Evolutionary conservation across 2,113 vertebrate species (phyloP).

Genomic region (Ploceus nigricollis): DNA sequence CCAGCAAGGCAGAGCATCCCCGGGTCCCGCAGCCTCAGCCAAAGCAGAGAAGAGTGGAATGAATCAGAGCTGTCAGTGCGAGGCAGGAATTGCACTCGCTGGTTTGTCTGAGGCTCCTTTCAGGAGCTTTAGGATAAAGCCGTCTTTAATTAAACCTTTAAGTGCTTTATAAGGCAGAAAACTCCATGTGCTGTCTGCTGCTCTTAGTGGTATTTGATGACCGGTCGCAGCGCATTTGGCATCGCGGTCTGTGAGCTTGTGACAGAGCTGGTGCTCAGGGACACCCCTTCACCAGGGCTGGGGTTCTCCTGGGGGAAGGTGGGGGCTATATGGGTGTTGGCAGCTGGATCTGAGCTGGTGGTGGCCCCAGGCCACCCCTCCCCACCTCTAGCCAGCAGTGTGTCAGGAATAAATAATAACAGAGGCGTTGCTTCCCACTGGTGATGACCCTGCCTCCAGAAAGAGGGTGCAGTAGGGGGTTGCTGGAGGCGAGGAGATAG

Average conservation of each 20-base stretch:
- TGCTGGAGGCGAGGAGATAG: background rate
- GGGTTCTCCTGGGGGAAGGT: background rate
- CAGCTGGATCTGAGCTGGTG: background rate
- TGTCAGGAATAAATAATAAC: background rate
- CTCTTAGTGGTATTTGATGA: background rate
- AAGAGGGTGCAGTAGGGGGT: background rate
- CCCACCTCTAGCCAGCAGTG: fast-evolving
- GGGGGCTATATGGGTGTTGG: background rate
- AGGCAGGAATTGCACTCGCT: background rate
- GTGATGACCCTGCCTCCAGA: background rate
- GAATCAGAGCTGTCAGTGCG: background rate
- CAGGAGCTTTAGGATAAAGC: slow-evolving; percentile 50
- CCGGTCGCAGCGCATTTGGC: background rate
- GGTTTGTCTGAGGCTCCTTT: background rate
- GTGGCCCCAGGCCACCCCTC: background rate
- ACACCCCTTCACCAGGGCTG: background rate
- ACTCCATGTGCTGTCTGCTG: slow-evolving; percentile 19
- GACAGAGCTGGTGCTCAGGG: background rate
- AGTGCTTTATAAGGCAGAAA: slow-evolving; percentile 51
- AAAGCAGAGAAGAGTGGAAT: background rate
- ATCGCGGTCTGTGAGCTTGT: fast-evolving
- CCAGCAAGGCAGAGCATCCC: background rate
- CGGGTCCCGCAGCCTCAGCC: background rate
- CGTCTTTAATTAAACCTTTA: slow-evolving; percentile 58
- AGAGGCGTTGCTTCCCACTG: background rate